Evolutionary conservation across 1,140 invertebrate species (phyloP), one percentile per base, ranked within the genome.

Genomic region (Manduca sexta): DNA sequence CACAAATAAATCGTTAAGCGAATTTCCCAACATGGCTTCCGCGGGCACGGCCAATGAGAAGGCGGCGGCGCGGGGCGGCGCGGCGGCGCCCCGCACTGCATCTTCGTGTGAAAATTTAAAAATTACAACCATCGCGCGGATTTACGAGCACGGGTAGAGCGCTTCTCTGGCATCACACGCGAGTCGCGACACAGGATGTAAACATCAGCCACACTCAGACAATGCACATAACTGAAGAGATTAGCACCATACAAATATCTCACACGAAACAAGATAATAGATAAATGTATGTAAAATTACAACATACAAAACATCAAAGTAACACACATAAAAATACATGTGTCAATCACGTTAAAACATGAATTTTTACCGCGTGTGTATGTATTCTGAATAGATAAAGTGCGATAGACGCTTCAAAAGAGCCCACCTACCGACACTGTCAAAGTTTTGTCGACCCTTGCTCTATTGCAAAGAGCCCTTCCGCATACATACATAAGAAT

Each of bases 1-100:
- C 59, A 73, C 56, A 69, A 71, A 76, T 71, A 76, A 75, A 70
- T 67, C 60, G 67, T 64, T 64, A 63, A 70, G 60, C 59, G 59
- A 71, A 66, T 73, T 75, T 73, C 55, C 69, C 65, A 73, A 73
- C 61, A 76, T 73, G 73, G 73, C 69, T 67, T 65, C 69, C 68
- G 50, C 59, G 49, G 52, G 43, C 46, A 54, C 43, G 45, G 49
- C 60, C 56, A 57, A 60, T 50, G 57, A 57, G 51, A 52, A 53
- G 48, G 51, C 49, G 53, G 48, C 45, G 52, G 53, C 42, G 60
- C 52, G 58, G 56, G 56, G 38, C 50, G 56, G 52, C 42, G 54
- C 30, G 56, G 44, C 35, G 40, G 43, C 30, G 13, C 13, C 0
- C 16, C 18, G 31, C 46, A 49, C 34, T 64, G 64, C 58, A 67